Conservation (phyloP, 2,113 vertebrate species). For the Anolis carolinensis region DNA sequence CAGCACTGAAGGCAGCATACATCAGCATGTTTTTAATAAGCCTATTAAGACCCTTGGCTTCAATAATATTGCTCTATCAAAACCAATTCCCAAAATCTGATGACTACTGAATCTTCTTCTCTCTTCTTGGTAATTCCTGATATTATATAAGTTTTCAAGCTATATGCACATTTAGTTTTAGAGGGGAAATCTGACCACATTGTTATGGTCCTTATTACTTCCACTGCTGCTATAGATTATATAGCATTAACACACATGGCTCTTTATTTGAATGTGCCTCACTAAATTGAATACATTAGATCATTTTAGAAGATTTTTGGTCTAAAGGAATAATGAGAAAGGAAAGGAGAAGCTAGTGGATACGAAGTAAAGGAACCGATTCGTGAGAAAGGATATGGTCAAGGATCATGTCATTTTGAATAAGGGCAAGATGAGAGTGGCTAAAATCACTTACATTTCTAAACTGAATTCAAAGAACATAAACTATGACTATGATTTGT, state of each 20-base stretch:
- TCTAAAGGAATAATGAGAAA: neutral
- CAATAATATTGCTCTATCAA: constrained; percentile 15
- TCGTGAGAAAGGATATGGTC: neutral
- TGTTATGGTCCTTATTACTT: neutral
- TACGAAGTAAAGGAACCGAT: neutral
- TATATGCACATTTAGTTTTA: neutral
- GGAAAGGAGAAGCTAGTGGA: neutral
- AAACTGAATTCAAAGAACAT: neutral
- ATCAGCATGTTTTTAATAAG: neutral
- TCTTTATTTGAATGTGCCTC: neutral
- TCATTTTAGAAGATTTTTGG: neutral
- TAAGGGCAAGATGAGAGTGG: too few species aligned
- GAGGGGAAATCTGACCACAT: neutral
- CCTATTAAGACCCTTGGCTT: neutral
- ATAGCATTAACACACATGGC: neutral
- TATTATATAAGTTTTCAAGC: neutral
- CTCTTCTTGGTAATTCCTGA: neutral
- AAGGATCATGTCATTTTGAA: neutral
- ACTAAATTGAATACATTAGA: neutral
- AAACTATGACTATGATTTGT: neutral
- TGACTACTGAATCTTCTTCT: neutral
- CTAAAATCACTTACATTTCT: neutral
- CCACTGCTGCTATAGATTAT: neutral
- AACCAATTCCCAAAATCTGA: neutral
- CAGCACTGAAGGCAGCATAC: constrained; percentile 8